Conservation (phyloP, 1,140 invertebrate genomes). For the Drosophila prosaltans region DNA sequence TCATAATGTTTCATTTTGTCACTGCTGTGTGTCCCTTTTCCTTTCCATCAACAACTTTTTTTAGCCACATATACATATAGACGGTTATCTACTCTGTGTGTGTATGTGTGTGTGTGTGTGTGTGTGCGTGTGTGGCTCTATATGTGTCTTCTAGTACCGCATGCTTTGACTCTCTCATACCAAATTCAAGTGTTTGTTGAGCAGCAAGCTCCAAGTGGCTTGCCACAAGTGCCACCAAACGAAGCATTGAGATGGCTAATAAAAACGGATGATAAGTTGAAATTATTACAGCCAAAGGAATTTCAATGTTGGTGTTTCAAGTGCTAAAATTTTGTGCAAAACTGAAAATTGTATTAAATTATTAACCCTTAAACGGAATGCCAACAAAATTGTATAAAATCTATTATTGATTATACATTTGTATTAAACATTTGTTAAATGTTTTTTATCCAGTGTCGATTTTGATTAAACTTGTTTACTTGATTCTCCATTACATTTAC, state of each 20-base stretch:
- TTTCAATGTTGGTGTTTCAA: background rate
- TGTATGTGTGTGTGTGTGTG: too few relatives aligned
- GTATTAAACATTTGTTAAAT: too few relatives aligned
- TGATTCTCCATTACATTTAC: too few relatives aligned
- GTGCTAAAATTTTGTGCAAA: background rate
- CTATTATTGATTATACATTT: too few relatives aligned
- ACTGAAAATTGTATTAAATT: conserved; percentile 10
- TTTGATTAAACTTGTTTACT: too few relatives aligned
- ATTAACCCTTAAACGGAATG: background rate
- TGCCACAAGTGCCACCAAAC: conserved; percentile 19
- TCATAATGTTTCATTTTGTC: conserved; percentile 21
- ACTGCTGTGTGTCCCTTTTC: background rate
- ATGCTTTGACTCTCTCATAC: conserved; percentile 5
- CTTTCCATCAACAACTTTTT: background rate
- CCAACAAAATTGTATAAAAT: too few relatives aligned
- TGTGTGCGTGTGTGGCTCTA: too few relatives aligned
- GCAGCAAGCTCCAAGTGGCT: conserved; percentile 14
- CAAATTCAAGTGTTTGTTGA: conserved; percentile 15
- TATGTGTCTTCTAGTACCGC: background rate
- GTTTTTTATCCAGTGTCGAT: too few relatives aligned
- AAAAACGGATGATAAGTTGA: conserved; percentile 10
- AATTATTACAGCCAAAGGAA: conserved; percentile 12
- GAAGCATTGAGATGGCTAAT: conserved; percentile 4
- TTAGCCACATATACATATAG: background rate
- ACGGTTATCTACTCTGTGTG: too few relatives aligned